Conservation (phyloP, 2,888 invertebrate species). For the Harpalus rubripes region DNA sequence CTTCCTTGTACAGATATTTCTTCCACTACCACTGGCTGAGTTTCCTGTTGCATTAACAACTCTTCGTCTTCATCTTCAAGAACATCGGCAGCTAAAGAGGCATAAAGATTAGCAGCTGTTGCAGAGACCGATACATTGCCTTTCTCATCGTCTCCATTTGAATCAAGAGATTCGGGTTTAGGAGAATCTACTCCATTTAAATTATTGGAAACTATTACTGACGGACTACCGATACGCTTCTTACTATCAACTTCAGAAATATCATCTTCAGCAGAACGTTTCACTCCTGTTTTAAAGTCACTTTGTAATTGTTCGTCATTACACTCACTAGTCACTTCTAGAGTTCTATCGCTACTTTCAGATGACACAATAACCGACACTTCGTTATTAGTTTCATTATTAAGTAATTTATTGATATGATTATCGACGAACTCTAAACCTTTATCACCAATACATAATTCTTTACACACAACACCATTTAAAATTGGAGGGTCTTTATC, state of each 20-base stretch:
- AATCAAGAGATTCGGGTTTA: constrained; percentile 77
- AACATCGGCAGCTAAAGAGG: constrained; percentile 90
- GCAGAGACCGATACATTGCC: constrained; percentile 85
- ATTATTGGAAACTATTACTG: constrained; percentile 74
- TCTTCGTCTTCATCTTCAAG: constrained; percentile 88
- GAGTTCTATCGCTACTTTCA: constrained; percentile 67
- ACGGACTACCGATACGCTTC: constrained; percentile 75
- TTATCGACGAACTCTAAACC: constrained; percentile 82
- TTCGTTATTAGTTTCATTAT: constrained; percentile 73
- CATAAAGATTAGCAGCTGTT: constrained; percentile 91
- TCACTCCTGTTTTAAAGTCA: constrained; percentile 75
- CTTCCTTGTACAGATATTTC: constrained; percentile 67
- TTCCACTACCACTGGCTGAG: constrained; percentile 58
- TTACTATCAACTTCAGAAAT: constrained; percentile 77
- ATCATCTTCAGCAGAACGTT: constrained; percentile 75
- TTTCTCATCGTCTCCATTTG: constrained; percentile 78
- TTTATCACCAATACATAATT: constrained; percentile 80
- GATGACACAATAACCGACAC: constrained; percentile 67
- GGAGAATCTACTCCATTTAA: constrained; percentile 76
- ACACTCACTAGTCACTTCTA: constrained; percentile 66
- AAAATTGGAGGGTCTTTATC: constrained; percentile 80
- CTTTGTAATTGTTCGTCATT: constrained; percentile 71
- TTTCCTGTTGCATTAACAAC: constrained; percentile 74
- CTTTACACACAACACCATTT: constrained; percentile 81
- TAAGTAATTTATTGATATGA: constrained; percentile 79